A percentile compares a stretch with the other conserved stretches of the same genome.
These are phyloP conservation scores for Agrochola lychnidis DNA, from an alignment of 2,888 invertebrate species.

Conservation along the genomic window DNA sequence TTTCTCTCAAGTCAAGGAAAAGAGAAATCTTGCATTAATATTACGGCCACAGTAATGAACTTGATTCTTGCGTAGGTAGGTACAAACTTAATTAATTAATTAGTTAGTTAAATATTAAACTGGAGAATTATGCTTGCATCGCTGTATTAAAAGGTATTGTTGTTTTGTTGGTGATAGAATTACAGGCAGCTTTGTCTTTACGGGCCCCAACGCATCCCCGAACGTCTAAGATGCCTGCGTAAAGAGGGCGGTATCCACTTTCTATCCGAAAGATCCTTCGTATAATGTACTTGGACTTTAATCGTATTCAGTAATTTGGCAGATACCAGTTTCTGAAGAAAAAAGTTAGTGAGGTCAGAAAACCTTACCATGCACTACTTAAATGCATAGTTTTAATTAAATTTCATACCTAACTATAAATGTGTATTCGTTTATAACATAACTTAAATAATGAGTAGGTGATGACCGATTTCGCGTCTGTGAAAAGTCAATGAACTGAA, in stretches of 20 bases:
- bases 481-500: neutral
- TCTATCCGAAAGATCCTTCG: neutral
- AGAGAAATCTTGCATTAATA: slow-evolving; percentile 50
- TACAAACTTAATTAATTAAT: slow-evolving; percentile 18
- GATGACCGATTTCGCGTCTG: neutral
- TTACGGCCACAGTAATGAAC: slow-evolving; percentile 25
- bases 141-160: neutral
- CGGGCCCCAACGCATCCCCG: neutral
- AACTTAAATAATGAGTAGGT: neutral
- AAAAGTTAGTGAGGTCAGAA: neutral
- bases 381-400: neutral
- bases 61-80: slow-evolving; percentile 5
- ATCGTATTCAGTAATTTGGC: neutral
- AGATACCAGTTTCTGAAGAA: neutral
- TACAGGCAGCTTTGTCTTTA: neutral
- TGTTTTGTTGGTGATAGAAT: slow-evolving; percentile 8
- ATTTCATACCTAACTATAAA: neutral
- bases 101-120: slow-evolving; percentile 5
- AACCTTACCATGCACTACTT: neutral
- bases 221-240: neutral
- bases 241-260: neutral
- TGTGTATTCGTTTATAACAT: neutral
- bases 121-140: neutral
- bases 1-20: slow-evolving; percentile 38
- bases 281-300: neutral